These are phyloP conservation scores for Sebastes diaconus DNA, from an alignment of 2,797 vertebrate genomes.

Conservation along the genomic window DNA sequence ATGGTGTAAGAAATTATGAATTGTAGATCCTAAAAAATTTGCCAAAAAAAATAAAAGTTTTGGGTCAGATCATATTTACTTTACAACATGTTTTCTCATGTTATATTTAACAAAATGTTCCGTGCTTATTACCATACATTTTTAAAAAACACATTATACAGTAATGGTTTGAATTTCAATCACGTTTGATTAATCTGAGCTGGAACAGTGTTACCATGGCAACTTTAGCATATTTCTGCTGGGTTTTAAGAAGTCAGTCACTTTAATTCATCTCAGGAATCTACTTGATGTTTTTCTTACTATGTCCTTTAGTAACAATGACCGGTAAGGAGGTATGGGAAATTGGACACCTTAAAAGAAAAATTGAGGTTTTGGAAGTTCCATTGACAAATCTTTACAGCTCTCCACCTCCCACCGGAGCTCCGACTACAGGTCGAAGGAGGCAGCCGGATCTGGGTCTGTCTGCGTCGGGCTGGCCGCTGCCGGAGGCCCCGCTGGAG, in stretches of 20 bases:
- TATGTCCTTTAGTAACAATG: neutral
- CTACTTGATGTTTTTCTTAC: constrained; percentile 21
- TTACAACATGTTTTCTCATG: neutral
- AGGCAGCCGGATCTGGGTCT: too few relatives aligned
- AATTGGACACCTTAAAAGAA: neutral
- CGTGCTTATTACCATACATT: neutral
- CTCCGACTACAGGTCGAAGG: too few relatives aligned
- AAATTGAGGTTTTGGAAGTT: neutral
- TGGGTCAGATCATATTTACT: neutral
- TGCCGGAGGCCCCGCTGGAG: too few relatives aligned
- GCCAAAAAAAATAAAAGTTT: neutral
- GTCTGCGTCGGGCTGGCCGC: too few relatives aligned
- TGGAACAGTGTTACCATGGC: constrained; percentile 29
- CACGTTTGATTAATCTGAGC: constrained; percentile 26
- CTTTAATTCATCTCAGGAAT: constrained; percentile 38
- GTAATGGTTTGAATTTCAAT: constrained; percentile 10
- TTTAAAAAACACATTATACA: neutral
- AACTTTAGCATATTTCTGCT: constrained; percentile 24
- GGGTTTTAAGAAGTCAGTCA: neutral
- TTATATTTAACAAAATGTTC: neutral
- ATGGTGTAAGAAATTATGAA: neutral
- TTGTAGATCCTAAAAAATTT: neutral
- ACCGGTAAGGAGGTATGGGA: neutral
- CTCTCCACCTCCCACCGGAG: too few relatives aligned
- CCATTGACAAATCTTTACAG: neutral